Evolutionary conservation across 2,888 invertebrate genomes (phyloP).

Genomic region (Lydus trimaculatus): DNA sequence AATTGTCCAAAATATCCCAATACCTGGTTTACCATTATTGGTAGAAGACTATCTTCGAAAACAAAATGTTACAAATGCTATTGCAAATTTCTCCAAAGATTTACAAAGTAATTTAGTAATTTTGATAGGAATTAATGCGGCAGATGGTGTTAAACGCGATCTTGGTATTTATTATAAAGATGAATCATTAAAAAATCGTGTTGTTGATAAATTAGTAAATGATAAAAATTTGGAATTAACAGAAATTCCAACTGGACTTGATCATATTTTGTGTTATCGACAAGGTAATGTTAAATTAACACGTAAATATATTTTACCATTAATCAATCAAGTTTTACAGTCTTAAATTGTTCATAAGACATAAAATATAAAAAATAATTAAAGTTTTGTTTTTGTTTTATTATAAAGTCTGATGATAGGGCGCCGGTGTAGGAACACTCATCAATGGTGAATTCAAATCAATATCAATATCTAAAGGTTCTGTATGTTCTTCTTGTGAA

Average conservation of each 20-base stretch:
- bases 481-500: slow-evolving; percentile 70
- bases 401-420: slow-evolving; percentile 63
- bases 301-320: slow-evolving; percentile 74
- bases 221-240: slow-evolving; percentile 56
- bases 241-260: slow-evolving; percentile 54
- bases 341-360: slow-evolving; percentile 5
- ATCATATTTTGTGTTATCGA: slow-evolving; percentile 63
- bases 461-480: slow-evolving; percentile 69
- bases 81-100: slow-evolving; percentile 62
- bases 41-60: slow-evolving; percentile 67
- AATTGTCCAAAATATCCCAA: slow-evolving; percentile 64
- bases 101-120: slow-evolving; percentile 62
- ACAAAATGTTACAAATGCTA: slow-evolving; percentile 61
- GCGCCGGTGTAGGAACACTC: slow-evolving; percentile 84
- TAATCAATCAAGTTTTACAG: slow-evolving; percentile 59
- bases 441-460: slow-evolving; percentile 84
- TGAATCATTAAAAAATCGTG: slow-evolving; percentile 50
- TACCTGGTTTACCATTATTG: slow-evolving; percentile 69
- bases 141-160: slow-evolving; percentile 65
- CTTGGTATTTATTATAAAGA: slow-evolving; percentile 58
- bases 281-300: slow-evolving; percentile 69
- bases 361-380: slow-evolving; percentile 5
- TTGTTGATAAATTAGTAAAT: slow-evolving; percentile 53
- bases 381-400: background rate
- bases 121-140: slow-evolving; percentile 70